phyloP scores from a whole-genome alignment of 2,113 vertebrate genomes.

The Phalacrocorax brasilianus region DNA sequence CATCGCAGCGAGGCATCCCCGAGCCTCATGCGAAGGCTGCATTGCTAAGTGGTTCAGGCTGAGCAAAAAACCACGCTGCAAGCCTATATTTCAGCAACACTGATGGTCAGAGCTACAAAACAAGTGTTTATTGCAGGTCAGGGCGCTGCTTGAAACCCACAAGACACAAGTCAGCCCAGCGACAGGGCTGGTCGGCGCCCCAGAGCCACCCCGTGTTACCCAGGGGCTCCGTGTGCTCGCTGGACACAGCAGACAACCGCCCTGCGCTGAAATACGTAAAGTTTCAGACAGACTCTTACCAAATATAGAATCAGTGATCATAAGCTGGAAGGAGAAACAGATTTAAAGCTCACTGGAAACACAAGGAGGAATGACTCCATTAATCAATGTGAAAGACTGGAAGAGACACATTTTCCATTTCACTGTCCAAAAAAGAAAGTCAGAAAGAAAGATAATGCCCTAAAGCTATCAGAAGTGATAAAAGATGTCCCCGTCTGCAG shows the following conservation, averaged over 20 bases:
- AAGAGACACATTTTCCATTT: constrained; percentile 41
- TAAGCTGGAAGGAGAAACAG: not conserved
- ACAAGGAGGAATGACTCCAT: not conserved
- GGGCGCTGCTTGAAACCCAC: not conserved
- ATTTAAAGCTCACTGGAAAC: constrained; percentile 30
- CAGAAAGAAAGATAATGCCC: constrained; percentile 11
- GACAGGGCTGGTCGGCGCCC: not conserved
- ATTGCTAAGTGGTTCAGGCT: not conserved
- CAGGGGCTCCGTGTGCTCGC: fast-evolving
- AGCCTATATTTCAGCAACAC: not conserved
- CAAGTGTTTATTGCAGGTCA: not conserved
- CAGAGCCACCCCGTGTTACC: not conserved
- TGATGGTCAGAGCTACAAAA: not conserved
- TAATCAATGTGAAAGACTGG: not conserved
- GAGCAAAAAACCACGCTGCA: not conserved
- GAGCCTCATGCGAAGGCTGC: not conserved
- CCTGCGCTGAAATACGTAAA: not conserved
- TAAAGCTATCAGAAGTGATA: not conserved
- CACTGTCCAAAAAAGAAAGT: constrained; percentile 14
- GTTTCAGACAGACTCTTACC: not conserved
- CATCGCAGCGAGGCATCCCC: not conserved
- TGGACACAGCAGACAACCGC: not conserved
- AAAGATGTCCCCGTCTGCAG: not conserved
- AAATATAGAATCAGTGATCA: constrained; percentile 6
- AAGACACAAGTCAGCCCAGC: fast-evolving